Evolutionary conservation across 1,140 invertebrate species (phyloP).

Genomic region (Sitophilus oryzae): DNA sequence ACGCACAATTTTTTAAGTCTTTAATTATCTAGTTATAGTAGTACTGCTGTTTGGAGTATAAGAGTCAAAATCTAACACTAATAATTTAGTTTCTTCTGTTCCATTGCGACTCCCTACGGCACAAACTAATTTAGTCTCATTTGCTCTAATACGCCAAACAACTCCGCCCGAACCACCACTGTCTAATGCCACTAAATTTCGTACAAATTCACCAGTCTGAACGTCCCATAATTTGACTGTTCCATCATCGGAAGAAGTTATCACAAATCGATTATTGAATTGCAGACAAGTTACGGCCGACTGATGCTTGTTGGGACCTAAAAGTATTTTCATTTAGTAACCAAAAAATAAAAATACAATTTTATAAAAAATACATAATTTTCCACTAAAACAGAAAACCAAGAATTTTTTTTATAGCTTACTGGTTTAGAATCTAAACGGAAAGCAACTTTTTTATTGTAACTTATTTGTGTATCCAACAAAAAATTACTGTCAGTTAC

Average conservation of each 20-base stretch:
- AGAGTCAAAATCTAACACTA: slow-evolving; percentile 91
- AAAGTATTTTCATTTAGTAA: slow-evolving; percentile 18
- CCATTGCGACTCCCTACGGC: slow-evolving; percentile 97
- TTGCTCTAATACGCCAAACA: slow-evolving; percentile 95
- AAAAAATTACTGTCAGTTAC: too few relatives aligned
- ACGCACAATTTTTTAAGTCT: neutral
- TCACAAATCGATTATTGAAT: slow-evolving; percentile 96
- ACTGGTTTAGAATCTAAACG: too few relatives aligned
- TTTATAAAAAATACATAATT: too few relatives aligned
- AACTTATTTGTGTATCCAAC: too few relatives aligned
- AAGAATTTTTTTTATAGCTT: too few relatives aligned
- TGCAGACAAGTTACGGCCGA: slow-evolving; percentile 98
- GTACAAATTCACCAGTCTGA: slow-evolving; percentile 89
- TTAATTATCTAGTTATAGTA: neutral
- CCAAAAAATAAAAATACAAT: too few relatives aligned
- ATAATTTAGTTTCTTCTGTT: slow-evolving; percentile 97
- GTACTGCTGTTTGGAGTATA: neutral
- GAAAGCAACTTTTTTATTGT: too few relatives aligned
- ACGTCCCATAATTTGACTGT: slow-evolving; percentile 99
- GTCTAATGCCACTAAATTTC: slow-evolving; percentile 88
- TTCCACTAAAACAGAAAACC: too few relatives aligned
- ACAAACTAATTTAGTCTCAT: slow-evolving; percentile 94
- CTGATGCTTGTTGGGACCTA: slow-evolving; percentile 92
- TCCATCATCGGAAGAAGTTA: slow-evolving; percentile 98
- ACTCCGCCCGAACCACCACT: slow-evolving; percentile 97